Evolutionary conservation across 2,113 vertebrate species (phyloP).

Genomic region (Pagrus major): DNA sequence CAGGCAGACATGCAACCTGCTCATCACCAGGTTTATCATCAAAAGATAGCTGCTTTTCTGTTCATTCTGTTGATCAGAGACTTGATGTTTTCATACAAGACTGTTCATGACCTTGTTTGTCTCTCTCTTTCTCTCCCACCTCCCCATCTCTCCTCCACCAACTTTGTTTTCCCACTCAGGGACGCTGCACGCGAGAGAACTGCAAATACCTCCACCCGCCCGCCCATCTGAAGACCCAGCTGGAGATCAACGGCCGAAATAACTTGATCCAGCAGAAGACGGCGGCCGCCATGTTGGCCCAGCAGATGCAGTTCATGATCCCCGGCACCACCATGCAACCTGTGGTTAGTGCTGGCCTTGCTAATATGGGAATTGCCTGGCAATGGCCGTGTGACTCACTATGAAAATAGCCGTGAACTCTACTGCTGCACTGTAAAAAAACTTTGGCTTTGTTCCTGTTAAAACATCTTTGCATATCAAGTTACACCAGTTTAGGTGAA

Average conservation of each 20-base stretch:
- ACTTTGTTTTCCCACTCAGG: slow-evolving; percentile 79
- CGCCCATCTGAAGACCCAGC: slow-evolving; percentile 98
- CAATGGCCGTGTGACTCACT: not conserved
- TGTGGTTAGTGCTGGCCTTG: slow-evolving; percentile 87
- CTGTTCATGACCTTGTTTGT: slow-evolving; percentile 37
- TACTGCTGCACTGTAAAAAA: not conserved
- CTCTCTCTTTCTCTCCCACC: not conserved
- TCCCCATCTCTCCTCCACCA: not conserved
- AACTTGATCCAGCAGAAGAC: slow-evolving; percentile 99
- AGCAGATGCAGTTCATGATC: slow-evolving; percentile 99
- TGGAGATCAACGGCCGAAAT: slow-evolving; percentile 99
- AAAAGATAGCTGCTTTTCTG: not conserved
- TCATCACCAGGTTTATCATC: slow-evolving; percentile 26
- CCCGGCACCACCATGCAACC: slow-evolving; percentile 95
- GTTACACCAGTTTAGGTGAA: not conserved
- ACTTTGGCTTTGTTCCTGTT: not conserved
- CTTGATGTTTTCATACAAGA: not conserved
- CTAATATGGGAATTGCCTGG: not conserved
- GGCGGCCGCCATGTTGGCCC: slow-evolving; percentile 97
- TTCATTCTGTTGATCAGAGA: slow-evolving; percentile 30
- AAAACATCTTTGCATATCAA: not conserved
- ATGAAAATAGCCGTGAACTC: not conserved
- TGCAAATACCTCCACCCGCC: slow-evolving; percentile 99
- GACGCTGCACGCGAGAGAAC: slow-evolving; percentile 98
- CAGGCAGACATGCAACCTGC: slow-evolving; percentile 39